Evolutionary conservation across 1,140 invertebrate species (phyloP).

Genomic region (Lordiphosa mommai): DNA sequence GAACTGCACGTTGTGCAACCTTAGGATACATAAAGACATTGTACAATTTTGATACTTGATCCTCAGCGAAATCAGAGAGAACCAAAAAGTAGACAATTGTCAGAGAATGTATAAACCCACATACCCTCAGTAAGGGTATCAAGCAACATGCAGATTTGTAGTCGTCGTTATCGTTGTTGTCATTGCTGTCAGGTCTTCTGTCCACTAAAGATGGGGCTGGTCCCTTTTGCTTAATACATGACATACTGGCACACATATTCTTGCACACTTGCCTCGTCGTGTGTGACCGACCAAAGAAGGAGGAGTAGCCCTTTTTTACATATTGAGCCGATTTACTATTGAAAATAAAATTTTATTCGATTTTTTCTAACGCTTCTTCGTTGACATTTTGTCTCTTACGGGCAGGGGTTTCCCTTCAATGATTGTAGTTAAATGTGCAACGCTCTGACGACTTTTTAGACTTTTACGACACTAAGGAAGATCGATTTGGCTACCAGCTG

Average conservation of each 20-base stretch:
- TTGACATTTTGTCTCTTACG: slow-evolving; percentile 6
- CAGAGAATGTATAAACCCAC: no score
- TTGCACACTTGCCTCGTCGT: slow-evolving; percentile 3
- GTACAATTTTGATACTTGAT: no score
- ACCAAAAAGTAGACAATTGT: no score
- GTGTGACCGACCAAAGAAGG: slow-evolving; percentile 22
- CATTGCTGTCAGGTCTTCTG: slow-evolving; percentile 5
- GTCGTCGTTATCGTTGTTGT: slow-evolving; percentile 8
- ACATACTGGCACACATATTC: slow-evolving; percentile 67
- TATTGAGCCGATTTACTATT: slow-evolving; percentile 74
- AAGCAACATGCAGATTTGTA: neutral
- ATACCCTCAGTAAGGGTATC: neutral
- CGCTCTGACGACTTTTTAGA: slow-evolving; percentile 68
- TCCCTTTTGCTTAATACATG: slow-evolving; percentile 23
- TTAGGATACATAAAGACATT: no score
- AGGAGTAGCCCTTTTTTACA: slow-evolving; percentile 8
- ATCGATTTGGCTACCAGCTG: no score
- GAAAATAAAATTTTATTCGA: slow-evolving; percentile 76
- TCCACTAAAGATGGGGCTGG: slow-evolving; percentile 26
- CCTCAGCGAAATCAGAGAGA: no score
- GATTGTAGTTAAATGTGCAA: slow-evolving; percentile 34
- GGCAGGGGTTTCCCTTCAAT: slow-evolving; percentile 4
- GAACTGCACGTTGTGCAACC: no score
- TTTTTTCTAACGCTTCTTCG: slow-evolving; percentile 35
- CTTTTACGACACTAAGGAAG: slow-evolving; percentile 49